Base-by-base conservation (phyloP, 92 coral and sea anemone genomes). In the Ricordea florida region DNA sequence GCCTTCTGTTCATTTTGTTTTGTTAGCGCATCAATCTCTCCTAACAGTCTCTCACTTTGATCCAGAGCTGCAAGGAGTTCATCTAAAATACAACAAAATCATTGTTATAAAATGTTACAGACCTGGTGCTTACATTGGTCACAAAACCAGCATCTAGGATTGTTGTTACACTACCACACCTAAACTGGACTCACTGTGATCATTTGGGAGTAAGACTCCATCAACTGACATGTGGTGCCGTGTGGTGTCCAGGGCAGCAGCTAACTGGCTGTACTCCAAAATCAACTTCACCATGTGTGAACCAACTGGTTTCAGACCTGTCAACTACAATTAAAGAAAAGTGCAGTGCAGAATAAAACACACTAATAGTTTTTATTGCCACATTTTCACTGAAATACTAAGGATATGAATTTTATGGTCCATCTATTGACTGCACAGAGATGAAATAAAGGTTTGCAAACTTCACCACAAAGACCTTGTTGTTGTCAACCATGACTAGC, bases 161-260 rank as follows among this genome's bases (percentile, higher is more conserved):
- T n/a, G n/a, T n/a, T n/a, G n/a, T n/a, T n/a, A n/a, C n/a, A n/a
- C n/a, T n/a, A n/a, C n/a, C n/a, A n/a, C n/a, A n/a, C n/a, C n/a
- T n/a, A n/a, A n/a, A n/a, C n/a, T n/a, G 26, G 2, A 21, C 72
- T 17, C 52, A 94, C 98, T 94, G 50, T 83, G 89, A 50, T 89
- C 83, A 38, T 80, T 84, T 11, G 96, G 96, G 9, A 94, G 21
- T 28, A 89, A 56, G 23, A 92, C 91, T 23, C 93, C 97, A 60
- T 45, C 80, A n/a, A 94, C 87, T 25, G 97, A 74, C 86, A 94
- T 82, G 43, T 91, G 90, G 61, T 94, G 98, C 4, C 94, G 46
- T 2, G 98, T 94, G 0, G 97, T 94, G 43, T 94, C 92, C 78
- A 94, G 65, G 10, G 97, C 94, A 21, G 68, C 91, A 8, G 93